Conservation (phyloP, 1,140 invertebrate genomes). For the Lordiphosa collinella region DNA sequence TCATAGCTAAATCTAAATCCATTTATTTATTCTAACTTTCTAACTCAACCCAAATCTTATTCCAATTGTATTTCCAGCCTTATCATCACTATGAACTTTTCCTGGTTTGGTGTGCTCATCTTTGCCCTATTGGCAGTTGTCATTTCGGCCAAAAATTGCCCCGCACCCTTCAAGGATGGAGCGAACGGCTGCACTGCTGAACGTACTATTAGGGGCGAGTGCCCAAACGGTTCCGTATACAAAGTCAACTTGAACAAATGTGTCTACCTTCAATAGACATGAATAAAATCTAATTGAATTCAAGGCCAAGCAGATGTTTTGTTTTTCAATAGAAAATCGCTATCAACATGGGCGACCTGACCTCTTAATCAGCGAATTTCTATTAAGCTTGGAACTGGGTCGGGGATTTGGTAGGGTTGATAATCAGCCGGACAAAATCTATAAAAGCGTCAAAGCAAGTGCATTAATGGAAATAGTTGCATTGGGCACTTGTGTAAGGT, state of each 20-base stretch:
- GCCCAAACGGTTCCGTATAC: conserved; percentile 44
- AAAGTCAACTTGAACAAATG: conserved; percentile 55
- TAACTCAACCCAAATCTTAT: background rate
- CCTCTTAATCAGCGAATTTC: background rate
- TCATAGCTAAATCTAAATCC: too few relatives aligned
- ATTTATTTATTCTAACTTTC: background rate
- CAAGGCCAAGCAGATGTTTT: background rate
- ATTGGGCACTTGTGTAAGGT: conserved; percentile 31
- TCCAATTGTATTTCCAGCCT: background rate
- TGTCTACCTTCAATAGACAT: conserved; percentile 30
- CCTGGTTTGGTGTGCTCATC: conserved; percentile 59
- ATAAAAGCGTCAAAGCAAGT: conserved; percentile 35
- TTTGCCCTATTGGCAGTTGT: conserved; percentile 47
- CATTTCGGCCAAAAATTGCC: conserved; percentile 49
- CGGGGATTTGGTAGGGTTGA: too few relatives aligned
- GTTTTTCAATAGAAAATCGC: conserved; percentile 5
- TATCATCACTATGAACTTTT: conserved; percentile 57
- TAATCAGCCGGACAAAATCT: background rate
- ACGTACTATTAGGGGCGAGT: conserved; percentile 58
- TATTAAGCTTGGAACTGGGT: too few relatives aligned
- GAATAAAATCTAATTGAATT: background rate
- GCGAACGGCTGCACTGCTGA: conserved; percentile 18
- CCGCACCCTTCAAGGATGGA: conserved; percentile 30
- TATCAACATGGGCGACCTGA: background rate
- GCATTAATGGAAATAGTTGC: conserved; percentile 32